Base-by-base conservation (phyloP, 2,113 vertebrate genomes). In the Tonatia bakeri region DNA sequence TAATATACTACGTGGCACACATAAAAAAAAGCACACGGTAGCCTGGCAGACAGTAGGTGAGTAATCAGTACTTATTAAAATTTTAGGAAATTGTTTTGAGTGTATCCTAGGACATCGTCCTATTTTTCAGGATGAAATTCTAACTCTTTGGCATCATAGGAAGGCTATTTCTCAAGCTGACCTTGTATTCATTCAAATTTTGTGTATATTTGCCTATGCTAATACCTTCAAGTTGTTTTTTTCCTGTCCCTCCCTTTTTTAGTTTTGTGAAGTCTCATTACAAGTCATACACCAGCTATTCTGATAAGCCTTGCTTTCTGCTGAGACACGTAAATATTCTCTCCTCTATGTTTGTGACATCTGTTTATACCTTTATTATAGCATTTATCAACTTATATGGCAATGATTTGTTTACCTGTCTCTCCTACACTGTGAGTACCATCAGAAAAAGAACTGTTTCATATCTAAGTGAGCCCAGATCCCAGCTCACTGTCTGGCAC, bases 341-440 rank as follows among this genome's bases (percentile, higher is more conserved):
- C n/a, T 96, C 52, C 40, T 83, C 65, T 47, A 36, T 72, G 84
- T 91, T 75, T 33, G 26, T 87, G 83, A 77, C 92, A 97, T 97
- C 95, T 96, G 94, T 81, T 97, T 88, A 54, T 87, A 87, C 65
- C 56, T 96, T 97, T 95, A 95, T 96, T 92, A 87, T 1, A 92
- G 70, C 90, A 97, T 97, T 97, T 87, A 97, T 97, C 95, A 97
- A 94, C 33, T 92, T 94, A 70, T 14, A 84, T 72, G 87, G 87
- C 90, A 97, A 87, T 94, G 94, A 97, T 95, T 87, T 93, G 87
- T 97, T 95, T 96, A 87, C 96, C 94, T 96, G 95, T 92, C 92
- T 95, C 61, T 87, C 54, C 69, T 92, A 47, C 75, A 61, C 87
- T 77, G 56, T 81, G 83, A 96, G 87, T 75, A 50, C 64, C 90